phyloP scores from a whole-genome alignment of 2,797 vertebrate species.

The Anniella stebbinsi region DNA sequence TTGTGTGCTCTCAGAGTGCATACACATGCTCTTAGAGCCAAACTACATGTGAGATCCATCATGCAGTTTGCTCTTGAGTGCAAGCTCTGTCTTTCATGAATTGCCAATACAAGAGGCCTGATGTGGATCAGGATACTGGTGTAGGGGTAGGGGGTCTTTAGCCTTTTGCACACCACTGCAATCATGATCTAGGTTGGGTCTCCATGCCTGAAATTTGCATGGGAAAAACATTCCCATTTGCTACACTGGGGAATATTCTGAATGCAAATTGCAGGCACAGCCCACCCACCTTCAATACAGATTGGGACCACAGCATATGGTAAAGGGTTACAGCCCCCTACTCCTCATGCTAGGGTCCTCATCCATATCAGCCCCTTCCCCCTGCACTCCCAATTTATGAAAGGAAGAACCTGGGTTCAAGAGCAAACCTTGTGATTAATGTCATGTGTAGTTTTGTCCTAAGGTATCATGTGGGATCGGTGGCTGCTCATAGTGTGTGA shows the following conservation, averaged over 20 bases:
- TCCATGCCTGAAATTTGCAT: background rate
- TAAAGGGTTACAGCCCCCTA: background rate
- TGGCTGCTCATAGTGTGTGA: background rate
- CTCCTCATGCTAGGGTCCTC: background rate
- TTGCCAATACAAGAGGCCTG: no score
- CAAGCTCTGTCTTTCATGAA: background rate
- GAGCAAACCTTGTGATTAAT: background rate
- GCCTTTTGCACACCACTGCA: background rate
- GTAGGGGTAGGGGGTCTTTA: background rate
- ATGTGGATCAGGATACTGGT: background rate
- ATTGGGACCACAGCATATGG: background rate
- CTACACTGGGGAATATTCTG: background rate
- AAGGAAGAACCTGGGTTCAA: background rate
- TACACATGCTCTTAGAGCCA: background rate
- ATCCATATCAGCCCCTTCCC: background rate
- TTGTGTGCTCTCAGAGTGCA: background rate
- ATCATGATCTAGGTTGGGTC: background rate
- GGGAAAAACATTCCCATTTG: background rate
- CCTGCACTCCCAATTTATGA: background rate
- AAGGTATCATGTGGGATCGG: background rate
- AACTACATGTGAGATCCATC: background rate
- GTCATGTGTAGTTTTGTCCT: background rate
- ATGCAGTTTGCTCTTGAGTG: no score
- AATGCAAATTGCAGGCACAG: no score
- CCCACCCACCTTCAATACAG: no score